Evolutionary conservation across 2,888 invertebrate genomes (phyloP).

Genomic region (Phengaris alcon): DNA sequence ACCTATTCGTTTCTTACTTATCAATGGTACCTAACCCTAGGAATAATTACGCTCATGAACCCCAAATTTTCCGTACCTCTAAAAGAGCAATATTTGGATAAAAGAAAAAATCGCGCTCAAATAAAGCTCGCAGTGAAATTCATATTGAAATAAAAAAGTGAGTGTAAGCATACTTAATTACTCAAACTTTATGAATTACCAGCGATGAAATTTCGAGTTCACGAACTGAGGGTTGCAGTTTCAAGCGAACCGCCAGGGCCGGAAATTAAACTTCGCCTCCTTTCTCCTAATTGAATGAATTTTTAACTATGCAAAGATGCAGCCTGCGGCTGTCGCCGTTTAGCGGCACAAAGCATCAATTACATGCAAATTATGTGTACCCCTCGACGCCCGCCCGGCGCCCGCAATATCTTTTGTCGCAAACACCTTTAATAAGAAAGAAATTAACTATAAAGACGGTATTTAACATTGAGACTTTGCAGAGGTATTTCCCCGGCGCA

Average conservation of each 20-base stretch:
- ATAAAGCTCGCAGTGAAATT: slow-evolving; percentile 25
- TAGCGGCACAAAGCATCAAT: slow-evolving; percentile 67
- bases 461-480: slow-evolving; percentile 40
- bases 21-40: neutral
- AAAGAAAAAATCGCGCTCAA: slow-evolving; percentile 1
- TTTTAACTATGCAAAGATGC: slow-evolving; percentile 74
- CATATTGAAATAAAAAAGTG: slow-evolving; percentile 29
- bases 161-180: slow-evolving; percentile 31
- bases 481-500: slow-evolving; percentile 94
- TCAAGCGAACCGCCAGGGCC: slow-evolving; percentile 54
- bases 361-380: slow-evolving; percentile 76
- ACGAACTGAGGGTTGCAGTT: slow-evolving; percentile 65
- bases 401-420: slow-evolving; percentile 54
- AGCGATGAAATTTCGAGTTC: slow-evolving; percentile 35
- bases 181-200: slow-evolving; percentile 32
- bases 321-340: slow-evolving; percentile 53
- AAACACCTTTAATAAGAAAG: slow-evolving; percentile 56
- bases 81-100: too few species aligned
- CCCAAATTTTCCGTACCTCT: slow-evolving; percentile 33
- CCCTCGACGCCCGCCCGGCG: slow-evolving; percentile 49
- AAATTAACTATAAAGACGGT: slow-evolving; percentile 42
- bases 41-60: slow-evolving; percentile 27
- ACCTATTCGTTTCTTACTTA: neutral
- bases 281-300: slow-evolving; percentile 74
- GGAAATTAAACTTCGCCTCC: slow-evolving; percentile 71